Evolutionary conservation across 2,113 vertebrate genomes (phyloP).

Genomic region (Silurus meridionalis): DNA sequence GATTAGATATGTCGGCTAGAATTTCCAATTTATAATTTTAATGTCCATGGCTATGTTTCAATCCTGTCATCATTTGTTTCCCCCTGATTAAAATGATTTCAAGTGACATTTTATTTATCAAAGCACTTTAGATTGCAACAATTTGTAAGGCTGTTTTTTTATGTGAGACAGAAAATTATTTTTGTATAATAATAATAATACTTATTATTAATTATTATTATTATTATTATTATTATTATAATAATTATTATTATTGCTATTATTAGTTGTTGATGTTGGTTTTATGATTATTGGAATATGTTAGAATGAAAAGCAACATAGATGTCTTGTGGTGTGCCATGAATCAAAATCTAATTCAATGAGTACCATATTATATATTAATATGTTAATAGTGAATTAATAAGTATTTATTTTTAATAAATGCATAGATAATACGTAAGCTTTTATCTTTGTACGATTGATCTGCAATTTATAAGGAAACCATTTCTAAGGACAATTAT

Average conservation of each 20-base stretch:
- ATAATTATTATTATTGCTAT: no score
- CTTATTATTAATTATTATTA: no score
- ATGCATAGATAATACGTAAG: background rate
- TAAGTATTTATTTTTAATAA: no score
- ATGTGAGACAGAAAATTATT: background rate
- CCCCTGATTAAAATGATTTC: background rate
- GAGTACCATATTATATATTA: background rate
- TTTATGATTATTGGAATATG: background rate
- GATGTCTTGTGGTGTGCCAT: background rate
- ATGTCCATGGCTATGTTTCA: slow-evolving; percentile 16
- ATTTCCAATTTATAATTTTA: background rate
- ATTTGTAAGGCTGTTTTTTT: background rate
- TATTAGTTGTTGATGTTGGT: no score
- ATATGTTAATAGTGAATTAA: background rate
- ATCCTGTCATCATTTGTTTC: background rate
- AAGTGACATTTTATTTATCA: background rate
- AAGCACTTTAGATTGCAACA: background rate
- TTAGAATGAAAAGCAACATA: background rate
- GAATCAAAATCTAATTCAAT: background rate
- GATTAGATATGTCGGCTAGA: background rate
- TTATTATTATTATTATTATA: no score
- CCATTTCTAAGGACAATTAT: no score
- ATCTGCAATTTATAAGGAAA: background rate
- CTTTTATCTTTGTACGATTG: background rate
- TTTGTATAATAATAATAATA: background rate